A percentile compares a stretch with the other conserved stretches of the same genome.
These are phyloP conservation scores for Stictocephala bisonia DNA, from an alignment of 2,888 invertebrate genomes.

Conservation along the genomic window DNA sequence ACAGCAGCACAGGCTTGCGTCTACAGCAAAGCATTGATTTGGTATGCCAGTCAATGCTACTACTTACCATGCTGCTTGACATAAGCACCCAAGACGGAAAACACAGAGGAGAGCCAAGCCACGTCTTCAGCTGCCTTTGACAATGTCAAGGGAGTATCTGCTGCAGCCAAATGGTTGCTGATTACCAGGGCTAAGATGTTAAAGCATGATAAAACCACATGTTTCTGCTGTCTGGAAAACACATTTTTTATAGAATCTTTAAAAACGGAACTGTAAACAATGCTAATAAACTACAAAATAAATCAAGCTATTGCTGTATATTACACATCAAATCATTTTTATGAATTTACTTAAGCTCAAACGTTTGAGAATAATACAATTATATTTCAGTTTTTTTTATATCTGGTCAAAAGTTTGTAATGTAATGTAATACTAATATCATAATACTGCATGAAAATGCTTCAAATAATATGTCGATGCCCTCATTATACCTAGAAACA, in stretches of 20 bases:
- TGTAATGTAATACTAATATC: no score
- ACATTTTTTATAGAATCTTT: not conserved
- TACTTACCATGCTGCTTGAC: slow-evolving; percentile 49
- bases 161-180: slow-evolving; percentile 66
- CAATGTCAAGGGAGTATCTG: slow-evolving; percentile 37
- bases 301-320: not conserved
- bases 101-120: slow-evolving; percentile 55
- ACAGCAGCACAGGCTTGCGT: no score
- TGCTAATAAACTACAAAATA: not conserved
- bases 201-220: slow-evolving; percentile 76
- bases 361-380: no score
- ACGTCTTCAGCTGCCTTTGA: slow-evolving; percentile 53
- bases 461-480: no score
- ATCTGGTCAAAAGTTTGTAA: no score
- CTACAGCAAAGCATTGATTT: no score
- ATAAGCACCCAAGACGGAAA: slow-evolving; percentile 55
- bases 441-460: no score
- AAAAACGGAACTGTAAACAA: not conserved
- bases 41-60: no score
- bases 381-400: no score
- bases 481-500: no score
- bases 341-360: no score
- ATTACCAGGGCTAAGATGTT: slow-evolving; percentile 77
- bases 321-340: not conserved
- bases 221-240: slow-evolving; percentile 72